Conservation (phyloP, 1,140 invertebrate species). For the Drosophila arawakana region DNA sequence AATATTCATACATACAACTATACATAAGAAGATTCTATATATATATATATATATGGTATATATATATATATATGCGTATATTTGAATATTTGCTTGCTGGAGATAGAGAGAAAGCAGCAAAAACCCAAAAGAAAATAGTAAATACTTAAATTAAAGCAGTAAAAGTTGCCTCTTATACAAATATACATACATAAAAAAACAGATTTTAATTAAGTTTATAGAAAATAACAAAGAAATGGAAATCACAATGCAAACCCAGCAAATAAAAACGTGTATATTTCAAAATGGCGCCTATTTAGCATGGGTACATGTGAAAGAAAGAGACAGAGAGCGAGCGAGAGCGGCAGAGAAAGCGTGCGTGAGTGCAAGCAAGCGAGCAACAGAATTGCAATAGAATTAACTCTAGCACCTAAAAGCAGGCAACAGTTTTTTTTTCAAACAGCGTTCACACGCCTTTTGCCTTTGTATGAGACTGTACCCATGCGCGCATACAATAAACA, state of each 20-base stretch:
- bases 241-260: neutral
- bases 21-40: constrained; percentile 47
- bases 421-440: constrained; percentile 25
- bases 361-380: neutral
- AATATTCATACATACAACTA: constrained; percentile 56
- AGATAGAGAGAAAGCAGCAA: constrained; percentile 33
- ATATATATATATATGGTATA: constrained; percentile 33
- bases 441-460: constrained; percentile 7
- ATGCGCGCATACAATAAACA: constrained; percentile 30
- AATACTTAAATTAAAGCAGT: constrained; percentile 13
- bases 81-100: constrained; percentile 61
- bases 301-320: constrained; percentile 21
- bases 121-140: constrained; percentile 31
- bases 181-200: constrained; percentile 12
- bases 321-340: neutral
- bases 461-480: constrained; percentile 34
- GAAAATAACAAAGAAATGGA: constrained; percentile 6
- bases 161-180: constrained; percentile 42
- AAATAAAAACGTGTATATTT: constrained; percentile 5
- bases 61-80: constrained; percentile 48
- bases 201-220: constrained; percentile 29
- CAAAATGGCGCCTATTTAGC: constrained; percentile 8
- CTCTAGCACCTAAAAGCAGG: constrained; percentile 39
- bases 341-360: too few species aligned
- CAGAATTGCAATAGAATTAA: constrained; percentile 18